Conservation (phyloP, 1,140 invertebrate species). For the Harpegnathos saltator region DNA sequence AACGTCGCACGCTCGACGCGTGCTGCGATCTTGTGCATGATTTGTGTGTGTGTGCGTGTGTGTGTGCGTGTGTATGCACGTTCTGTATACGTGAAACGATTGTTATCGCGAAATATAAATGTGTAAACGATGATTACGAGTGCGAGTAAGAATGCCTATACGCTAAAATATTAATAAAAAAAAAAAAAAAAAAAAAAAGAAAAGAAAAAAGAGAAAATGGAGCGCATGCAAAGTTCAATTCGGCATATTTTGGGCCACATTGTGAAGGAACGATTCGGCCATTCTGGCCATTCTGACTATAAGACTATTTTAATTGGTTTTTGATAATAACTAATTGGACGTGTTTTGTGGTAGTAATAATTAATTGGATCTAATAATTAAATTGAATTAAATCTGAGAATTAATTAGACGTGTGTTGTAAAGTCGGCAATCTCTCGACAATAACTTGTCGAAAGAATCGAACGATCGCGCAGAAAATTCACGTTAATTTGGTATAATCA, state of each 20-base stretch:
- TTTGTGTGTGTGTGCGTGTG: not conserved
- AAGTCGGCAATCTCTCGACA: no score
- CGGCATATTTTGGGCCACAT: conserved; percentile 40
- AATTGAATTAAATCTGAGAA: no score
- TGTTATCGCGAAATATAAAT: conserved; percentile 23
- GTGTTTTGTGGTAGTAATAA: no score
- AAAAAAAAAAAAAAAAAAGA: conserved; percentile 63
- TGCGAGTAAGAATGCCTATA: conserved; percentile 36
- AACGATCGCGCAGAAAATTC: no score
- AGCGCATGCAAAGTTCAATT: conserved; percentile 46
- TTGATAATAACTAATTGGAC: no score
- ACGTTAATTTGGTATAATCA: no score
- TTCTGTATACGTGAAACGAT: not conserved
- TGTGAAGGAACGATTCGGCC: not conserved
- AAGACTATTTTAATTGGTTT: no score
- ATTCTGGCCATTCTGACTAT: no score
- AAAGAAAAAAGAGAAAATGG: conserved; percentile 65
- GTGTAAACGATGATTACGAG: conserved; percentile 23
- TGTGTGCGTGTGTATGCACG: not conserved
- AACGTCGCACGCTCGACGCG: not conserved
- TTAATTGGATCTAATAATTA: no score
- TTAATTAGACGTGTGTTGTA: no score
- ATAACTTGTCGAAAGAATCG: conserved; percentile 10
- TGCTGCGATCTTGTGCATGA: conserved; percentile 34
- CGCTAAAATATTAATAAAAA: conserved; percentile 65